Conservation (phyloP, 2,113 vertebrate species). For the Chiloscyllium plagiosum region DNA sequence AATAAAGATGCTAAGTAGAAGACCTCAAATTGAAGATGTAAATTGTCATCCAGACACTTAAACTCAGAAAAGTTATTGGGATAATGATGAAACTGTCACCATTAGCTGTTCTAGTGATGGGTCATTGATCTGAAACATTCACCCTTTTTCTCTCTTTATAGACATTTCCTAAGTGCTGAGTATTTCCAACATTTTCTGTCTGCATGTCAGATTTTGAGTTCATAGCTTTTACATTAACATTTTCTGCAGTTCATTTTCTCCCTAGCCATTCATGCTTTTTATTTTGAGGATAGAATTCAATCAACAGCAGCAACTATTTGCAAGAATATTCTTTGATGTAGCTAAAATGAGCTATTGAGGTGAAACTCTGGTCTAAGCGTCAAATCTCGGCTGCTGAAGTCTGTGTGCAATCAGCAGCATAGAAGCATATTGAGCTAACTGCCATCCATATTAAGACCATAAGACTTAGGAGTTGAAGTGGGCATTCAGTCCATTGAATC, state of each 20-base stretch:
- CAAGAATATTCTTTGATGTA: not conserved
- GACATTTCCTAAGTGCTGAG: not conserved
- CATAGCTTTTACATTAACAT: not conserved
- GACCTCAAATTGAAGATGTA: not conserved
- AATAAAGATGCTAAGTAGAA: not conserved
- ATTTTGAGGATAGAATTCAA: not conserved
- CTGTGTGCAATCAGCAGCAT: no score
- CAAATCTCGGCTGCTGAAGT: not conserved
- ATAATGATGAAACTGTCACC: not conserved
- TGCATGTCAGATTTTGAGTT: not conserved
- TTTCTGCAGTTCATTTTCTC: not conserved
- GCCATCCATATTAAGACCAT: not conserved
- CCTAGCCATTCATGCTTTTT: not conserved
- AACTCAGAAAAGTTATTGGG: not conserved
- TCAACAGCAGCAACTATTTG: not conserved
- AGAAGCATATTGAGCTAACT: not conserved
- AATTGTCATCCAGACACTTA: not conserved
- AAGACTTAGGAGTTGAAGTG: no score
- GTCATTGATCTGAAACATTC: not conserved
- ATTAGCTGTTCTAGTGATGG: not conserved
- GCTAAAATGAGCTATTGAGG: not conserved
- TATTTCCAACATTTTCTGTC: not conserved
- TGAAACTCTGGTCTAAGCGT: not conserved
- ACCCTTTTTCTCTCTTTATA: not conserved
- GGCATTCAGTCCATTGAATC: no score